Evolutionary conservation across 2,113 vertebrate species (phyloP), one percentile per base, ranked within the genome.

Genomic region (Abramis brama): DNA sequence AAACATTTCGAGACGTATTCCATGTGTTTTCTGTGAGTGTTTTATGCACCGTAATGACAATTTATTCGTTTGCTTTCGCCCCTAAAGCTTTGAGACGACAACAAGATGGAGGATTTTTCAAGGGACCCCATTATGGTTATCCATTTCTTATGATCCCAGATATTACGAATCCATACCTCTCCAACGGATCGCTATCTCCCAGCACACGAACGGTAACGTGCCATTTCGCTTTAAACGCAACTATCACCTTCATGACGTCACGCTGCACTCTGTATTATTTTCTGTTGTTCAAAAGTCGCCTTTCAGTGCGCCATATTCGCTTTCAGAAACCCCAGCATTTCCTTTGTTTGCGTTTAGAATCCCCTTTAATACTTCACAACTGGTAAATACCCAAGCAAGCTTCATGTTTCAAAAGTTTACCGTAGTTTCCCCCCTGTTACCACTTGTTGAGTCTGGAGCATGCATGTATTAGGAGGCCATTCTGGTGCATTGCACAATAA

Each of bases 111-210:
- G 92, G 93, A 4, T 94, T 97, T 85, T 97, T 97, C 91, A 96
- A 96, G 91, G 94, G 93, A 1, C 92, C 96, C 39, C 95, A 96
- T 0, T 98, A 97, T 12, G 94, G 96, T 4, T 98, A 98, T 89
- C 97, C 97, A 19, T 97, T 98, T 92, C 94, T 98, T 92, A 97
- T 98, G 97, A 96, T 98, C 87, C 97, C 97, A 1, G 97, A 98
- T 90, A 92, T 97, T 86, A 93, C 95, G 85, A 95, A 93, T 75
- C 96, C 97, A 39, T 98, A 98, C 93, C 95, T 98, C 76, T 73
- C 96, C 90, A 96, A 95, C 39, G 96, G 96, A 89, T 94, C 96
- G 5, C 93, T 97, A 30, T 94, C 96, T 1, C 93, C 96, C 0
- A 90, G 95, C n/a, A 94, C 95, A 36, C 94, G 96, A 76, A 95